Percentiles rank a stretch among this genome's conserved stretches.
Conservation (phyloP, 2,888 invertebrate genomes). For the Macrosoma leucophasiata region DNA sequence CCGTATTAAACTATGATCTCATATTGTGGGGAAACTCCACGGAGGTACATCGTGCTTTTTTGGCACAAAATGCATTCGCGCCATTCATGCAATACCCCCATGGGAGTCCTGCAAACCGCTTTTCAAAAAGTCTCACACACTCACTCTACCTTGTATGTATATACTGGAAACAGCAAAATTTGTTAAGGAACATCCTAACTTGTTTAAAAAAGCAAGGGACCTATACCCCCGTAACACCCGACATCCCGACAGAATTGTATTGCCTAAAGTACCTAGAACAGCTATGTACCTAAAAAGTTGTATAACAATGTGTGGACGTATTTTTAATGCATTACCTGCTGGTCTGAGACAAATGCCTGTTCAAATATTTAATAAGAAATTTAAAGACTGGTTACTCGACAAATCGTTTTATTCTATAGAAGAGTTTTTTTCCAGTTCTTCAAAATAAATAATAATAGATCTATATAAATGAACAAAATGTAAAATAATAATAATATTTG, state of each 20-base stretch:
- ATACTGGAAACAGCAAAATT: constrained; percentile 1
- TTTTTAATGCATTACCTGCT: too few relatives aligned
- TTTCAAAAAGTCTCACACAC: not conserved
- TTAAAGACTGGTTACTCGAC: too few relatives aligned
- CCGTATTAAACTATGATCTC: constrained; percentile 6
- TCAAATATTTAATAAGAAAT: too few relatives aligned
- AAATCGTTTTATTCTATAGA: too few relatives aligned
- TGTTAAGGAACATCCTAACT: not conserved
- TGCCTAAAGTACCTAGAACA: too few relatives aligned
- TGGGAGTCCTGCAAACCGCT: constrained; percentile 3
- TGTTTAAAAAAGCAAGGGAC: constrained; percentile 2
- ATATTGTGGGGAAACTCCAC: constrained; percentile 4
- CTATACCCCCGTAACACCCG: constrained; percentile 1
- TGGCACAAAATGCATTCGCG: constrained; percentile 2
- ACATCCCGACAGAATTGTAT: not conserved
- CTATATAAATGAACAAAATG: too few relatives aligned
- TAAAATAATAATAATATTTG: too few relatives aligned
- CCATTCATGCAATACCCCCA: constrained; percentile 1
- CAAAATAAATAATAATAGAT: too few relatives aligned
- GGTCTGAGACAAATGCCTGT: too few relatives aligned
- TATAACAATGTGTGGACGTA: too few relatives aligned
- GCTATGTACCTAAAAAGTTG: too few relatives aligned
- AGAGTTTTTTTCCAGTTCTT: too few relatives aligned
- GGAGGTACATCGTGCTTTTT: constrained; percentile 1
- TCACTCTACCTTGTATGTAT: constrained; percentile 1